Conservation (phyloP, 2,113 vertebrate genomes). For the Heterotilapia buettikoferi region DNA sequence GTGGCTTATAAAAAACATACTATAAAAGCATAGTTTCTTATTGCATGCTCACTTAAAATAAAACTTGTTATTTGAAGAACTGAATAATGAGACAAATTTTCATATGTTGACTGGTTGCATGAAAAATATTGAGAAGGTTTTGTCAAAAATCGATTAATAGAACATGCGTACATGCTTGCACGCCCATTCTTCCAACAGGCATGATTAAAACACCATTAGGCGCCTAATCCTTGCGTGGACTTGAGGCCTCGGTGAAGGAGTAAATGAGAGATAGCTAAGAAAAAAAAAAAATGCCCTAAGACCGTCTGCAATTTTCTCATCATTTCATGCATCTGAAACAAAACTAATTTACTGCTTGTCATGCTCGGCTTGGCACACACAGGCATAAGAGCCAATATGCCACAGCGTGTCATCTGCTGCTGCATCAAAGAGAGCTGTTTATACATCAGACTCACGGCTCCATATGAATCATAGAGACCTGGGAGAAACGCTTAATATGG, state of each 20-base stretch:
- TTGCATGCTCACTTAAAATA: neutral
- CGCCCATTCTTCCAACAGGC: constrained; percentile 19
- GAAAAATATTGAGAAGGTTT: neutral
- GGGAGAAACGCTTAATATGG: constrained; percentile 31
- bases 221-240: constrained; percentile 43
- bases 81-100: neutral
- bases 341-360: constrained; percentile 71
- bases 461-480: constrained; percentile 46
- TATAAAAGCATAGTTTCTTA: neutral
- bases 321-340: constrained; percentile 72
- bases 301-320: constrained; percentile 59
- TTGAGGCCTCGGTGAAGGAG: constrained; percentile 19
- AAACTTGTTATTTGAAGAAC: neutral
- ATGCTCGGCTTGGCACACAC: constrained; percentile 61
- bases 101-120: neutral
- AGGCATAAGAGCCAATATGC: constrained; percentile 53
- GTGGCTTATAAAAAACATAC: neutral
- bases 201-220: constrained; percentile 54
- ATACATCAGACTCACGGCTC: constrained; percentile 33
- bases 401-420: constrained; percentile 47
- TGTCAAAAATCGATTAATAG: constrained; percentile 32
- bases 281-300: neutral
- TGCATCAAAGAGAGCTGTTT: constrained; percentile 61
- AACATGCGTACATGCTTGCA: constrained; percentile 22
- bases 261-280: constrained; percentile 23